Evolutionary conservation across 2,888 invertebrate genomes (phyloP), one percentile per base, ranked within the genome.

Genomic region (Ctena decussata): DNA sequence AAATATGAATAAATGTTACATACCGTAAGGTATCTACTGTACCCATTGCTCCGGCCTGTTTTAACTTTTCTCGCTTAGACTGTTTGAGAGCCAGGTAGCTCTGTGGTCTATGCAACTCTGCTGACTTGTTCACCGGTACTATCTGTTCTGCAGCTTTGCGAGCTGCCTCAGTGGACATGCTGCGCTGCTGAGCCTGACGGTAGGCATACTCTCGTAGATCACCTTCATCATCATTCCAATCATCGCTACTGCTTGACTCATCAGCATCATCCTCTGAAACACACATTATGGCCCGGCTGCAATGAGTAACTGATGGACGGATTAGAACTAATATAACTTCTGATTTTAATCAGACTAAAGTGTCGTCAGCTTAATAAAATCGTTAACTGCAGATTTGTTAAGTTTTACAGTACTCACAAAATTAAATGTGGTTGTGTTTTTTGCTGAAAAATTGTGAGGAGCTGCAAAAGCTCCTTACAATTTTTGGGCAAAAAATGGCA

Each of bases 1-100:
- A n/a, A n/a, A n/a, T n/a, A n/a, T n/a, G n/a, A n/a, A n/a, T n/a
- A n/a, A n/a, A n/a, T n/a, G n/a, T n/a, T n/a, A n/a, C n/a, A n/a
- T n/a, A n/a, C n/a, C n/a, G n/a, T n/a, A n/a, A n/a, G 93, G 89
- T 91, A 27, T 90, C 90, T 18, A 92, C 79, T 24, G 88, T 90
- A 32, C 93, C 93, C 18, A 89, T 87, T 27, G 93, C 93, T 71
- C 94, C 94, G 32, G 93, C 92, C 83, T 93, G 92, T 80, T 91
- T 89, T n/a, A 94, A 78, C 77, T 92, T 92, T 18, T 94, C 93
- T 18, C 85, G 73, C 70, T 94, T 92, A 46, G 91, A 86, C 78
- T 93, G 90, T 86, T 91, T 93, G 6, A 93, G 83, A 72, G 94
- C 91, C 49, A 92, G 87, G 82, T 94, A 94, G 74, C 93, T 93